phyloP scores from a whole-genome alignment of 2,113 vertebrate species.

The Lipotes vexillifer region DNA sequence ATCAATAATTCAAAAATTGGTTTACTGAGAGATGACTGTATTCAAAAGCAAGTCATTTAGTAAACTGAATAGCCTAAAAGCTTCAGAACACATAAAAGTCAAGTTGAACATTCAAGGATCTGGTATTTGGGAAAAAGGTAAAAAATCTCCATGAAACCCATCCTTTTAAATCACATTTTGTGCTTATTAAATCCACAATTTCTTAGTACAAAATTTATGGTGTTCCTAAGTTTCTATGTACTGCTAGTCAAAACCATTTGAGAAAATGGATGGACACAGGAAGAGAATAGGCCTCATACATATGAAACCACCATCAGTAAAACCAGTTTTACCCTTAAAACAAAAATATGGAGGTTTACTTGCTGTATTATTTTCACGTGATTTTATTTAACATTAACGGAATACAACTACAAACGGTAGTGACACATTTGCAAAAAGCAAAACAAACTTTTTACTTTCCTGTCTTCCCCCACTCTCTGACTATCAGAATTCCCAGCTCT shows the following conservation, averaged over 20 bases:
- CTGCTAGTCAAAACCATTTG: slow-evolving; percentile 11
- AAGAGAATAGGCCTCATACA: neutral
- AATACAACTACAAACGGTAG: neutral
- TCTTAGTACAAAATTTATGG: neutral
- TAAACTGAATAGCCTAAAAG: slow-evolving; percentile 24
- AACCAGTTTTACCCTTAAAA: neutral
- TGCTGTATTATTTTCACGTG: neutral
- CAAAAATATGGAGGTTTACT: neutral
- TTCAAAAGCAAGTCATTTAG: slow-evolving; percentile 41
- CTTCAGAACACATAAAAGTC: slow-evolving; percentile 4
- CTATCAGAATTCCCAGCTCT: neutral
- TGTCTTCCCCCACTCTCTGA: neutral
- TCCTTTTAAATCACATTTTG: neutral
- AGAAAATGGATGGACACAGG: neutral
- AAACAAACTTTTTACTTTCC: neutral
- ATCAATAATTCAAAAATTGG: slow-evolving; percentile 41
- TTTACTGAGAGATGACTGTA: slow-evolving; percentile 47
- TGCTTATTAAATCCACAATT: neutral
- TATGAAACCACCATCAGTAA: neutral
- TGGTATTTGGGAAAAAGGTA: neutral
- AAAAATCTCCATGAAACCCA: slow-evolving; percentile 10
- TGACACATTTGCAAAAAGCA: neutral
- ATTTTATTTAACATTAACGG: neutral
- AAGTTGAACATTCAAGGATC: neutral
- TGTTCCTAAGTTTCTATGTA: neutral